Base-by-base conservation (phyloP, 2,888 invertebrate genomes). In the Mythimna lalbum region DNA sequence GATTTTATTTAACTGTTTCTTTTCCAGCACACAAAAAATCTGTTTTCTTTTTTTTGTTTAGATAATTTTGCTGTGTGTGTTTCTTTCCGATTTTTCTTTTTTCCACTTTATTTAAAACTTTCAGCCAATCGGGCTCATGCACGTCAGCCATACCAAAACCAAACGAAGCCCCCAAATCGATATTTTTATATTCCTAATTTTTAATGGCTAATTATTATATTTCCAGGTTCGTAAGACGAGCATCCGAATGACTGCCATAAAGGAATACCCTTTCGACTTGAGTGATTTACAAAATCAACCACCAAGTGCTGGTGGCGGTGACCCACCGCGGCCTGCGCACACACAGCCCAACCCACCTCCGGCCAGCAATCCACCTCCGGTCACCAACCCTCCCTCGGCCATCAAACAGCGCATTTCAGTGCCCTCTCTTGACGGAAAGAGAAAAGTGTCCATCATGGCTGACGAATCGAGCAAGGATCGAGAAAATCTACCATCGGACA, bases 401-500 rank as follows among this genome's bases (percentile, higher is more conserved):
- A 79, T 67, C 52, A 80, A 71, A 55, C 67, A 52, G 21, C 80
- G 78, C 14, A 19, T 71, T 84, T 86, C 90, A 36, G 82, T 83
- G 0, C 82, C 90, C 21, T 87, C 89, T 6, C 86, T 89, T 17
- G 94, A 94, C 79, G 96, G 96, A 65, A 97, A 96, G 79, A 93
- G 97, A 72, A 96, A 96, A 89, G 97, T 97, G 19, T 97, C 97
- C 86, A 97, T 97, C 76, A 96, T 96, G 91, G 96, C 97, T 7
- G 96, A 97, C 88, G 96, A 89, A 82, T 90, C 90, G 21, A 96
- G 96, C 81, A 96, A 96, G 76, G 97, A 97, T 57, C 96, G 97
- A 75, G 97, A 97, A 88, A 97, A 97, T 90, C 93, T 96, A 64
- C 97, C 96, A 2, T 97, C 96, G 71, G 97, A 97, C 87, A 96